A percentile compares a stretch with the other conserved stretches of the same genome.
phyloP scores from a whole-genome alignment of 1,140 invertebrate species.

The Lethrus apterus region DNA sequence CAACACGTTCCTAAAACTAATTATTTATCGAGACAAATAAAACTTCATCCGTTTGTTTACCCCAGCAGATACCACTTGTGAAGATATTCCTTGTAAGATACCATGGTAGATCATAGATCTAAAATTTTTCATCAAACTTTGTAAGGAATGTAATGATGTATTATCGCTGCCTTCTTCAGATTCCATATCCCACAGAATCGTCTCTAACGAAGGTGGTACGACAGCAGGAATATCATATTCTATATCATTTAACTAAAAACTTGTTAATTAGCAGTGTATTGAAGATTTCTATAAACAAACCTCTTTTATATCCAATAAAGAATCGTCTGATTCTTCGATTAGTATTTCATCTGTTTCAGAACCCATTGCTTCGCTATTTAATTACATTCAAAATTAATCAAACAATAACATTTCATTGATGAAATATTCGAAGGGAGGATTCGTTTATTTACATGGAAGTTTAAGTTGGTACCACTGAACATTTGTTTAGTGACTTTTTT shows the following conservation, averaged over 20 bases:
- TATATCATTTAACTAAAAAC: conserved; percentile 62
- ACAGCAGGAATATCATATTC: conserved; percentile 78
- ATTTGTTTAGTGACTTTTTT: no score
- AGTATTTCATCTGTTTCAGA: conserved; percentile 35
- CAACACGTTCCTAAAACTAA: conserved; percentile 68
- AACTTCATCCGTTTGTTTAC: conserved; percentile 45
- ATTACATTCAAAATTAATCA: conserved; percentile 10
- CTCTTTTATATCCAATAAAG: conserved; percentile 36
- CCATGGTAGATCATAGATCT: conserved; percentile 74
- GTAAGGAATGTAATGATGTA: conserved; percentile 47
- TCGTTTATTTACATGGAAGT: conserved; percentile 13
- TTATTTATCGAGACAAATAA: neutral
- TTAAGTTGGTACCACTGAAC: conserved; percentile 5
- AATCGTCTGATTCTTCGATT: conserved; percentile 38
- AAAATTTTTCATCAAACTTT: conserved; percentile 40
- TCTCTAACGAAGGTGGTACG: conserved; percentile 74
- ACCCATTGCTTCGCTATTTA: no score
- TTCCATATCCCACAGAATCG: conserved; percentile 72
- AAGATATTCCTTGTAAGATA: conserved; percentile 75
- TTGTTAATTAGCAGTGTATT: conserved; percentile 9
- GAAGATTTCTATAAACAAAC: conserved; percentile 21
- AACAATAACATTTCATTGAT: conserved; percentile 14
- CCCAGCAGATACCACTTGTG: conserved; percentile 72
- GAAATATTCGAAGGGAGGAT: conserved; percentile 9
- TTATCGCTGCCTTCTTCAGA: conserved; percentile 51